Conservation (phyloP, 1,140 invertebrate genomes). For the Lepeophtheirus salmonis region DNA sequence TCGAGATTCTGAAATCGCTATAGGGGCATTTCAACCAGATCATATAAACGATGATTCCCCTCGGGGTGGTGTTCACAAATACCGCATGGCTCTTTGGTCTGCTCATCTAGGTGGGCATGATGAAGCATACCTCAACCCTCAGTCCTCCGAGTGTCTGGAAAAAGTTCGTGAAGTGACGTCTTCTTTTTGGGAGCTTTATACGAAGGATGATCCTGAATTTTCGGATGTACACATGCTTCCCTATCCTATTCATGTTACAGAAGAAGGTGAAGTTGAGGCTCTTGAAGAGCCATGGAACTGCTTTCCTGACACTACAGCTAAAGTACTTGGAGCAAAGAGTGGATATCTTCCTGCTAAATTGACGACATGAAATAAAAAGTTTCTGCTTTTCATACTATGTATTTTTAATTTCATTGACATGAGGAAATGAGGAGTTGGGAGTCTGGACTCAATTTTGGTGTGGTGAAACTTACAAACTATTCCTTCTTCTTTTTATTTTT, state of each 20-base stretch:
- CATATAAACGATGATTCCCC: slow-evolving; percentile 20
- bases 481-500: no score
- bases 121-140: slow-evolving; percentile 20
- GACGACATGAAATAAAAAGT: slow-evolving; percentile 16
- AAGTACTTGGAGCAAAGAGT: slow-evolving; percentile 12
- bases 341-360: slow-evolving; percentile 17
- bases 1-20: slow-evolving; percentile 35
- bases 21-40: slow-evolving; percentile 22
- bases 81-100: slow-evolving; percentile 22
- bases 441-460: no score
- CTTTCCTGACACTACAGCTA: slow-evolving; percentile 23
- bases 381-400: no score
- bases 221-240: slow-evolving; percentile 22
- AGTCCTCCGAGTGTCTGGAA: slow-evolving; percentile 21
- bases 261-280: slow-evolving; percentile 20
- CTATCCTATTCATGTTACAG: slow-evolving; percentile 20
- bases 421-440: no score
- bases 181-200: slow-evolving; percentile 20
- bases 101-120: slow-evolving; percentile 21
- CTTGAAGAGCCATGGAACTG: slow-evolving; percentile 20
- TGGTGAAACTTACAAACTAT: no score
- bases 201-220: slow-evolving; percentile 20
- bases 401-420: no score
- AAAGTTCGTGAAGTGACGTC: slow-evolving; percentile 19
- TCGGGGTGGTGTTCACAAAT: slow-evolving; percentile 21